Conservation (phyloP, 2,797 vertebrate species). For the Phrynocephalus guinanensis region DNA sequence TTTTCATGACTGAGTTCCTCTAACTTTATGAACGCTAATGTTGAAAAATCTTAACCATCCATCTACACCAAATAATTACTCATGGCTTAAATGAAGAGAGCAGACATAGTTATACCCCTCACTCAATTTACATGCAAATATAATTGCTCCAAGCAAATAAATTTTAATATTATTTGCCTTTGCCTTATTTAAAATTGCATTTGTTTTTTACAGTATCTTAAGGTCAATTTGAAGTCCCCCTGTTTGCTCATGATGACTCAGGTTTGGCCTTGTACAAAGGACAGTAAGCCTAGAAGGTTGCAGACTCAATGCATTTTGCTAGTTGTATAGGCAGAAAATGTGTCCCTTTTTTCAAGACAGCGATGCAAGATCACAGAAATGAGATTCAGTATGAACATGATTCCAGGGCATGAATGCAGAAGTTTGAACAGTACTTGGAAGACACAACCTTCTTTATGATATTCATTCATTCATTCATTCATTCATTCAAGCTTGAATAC, state of each 20-base stretch:
- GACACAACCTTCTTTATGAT: too few species aligned
- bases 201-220: slow-evolving; percentile 37
- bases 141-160: slow-evolving; percentile 30
- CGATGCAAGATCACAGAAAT: too few species aligned
- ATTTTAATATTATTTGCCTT: slow-evolving; percentile 37
- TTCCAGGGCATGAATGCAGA: too few species aligned
- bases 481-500: too few species aligned
- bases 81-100: neutral
- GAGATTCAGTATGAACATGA: too few species aligned
- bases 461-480: too few species aligned
- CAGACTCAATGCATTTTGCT: neutral
- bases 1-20: slow-evolving; percentile 23
- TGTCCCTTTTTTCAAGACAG: neutral
- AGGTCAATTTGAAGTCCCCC: slow-evolving; percentile 39
- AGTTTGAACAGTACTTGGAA: too few species aligned
- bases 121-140: slow-evolving; percentile 19
- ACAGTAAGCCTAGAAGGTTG: neutral
- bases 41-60: neutral
- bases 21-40: slow-evolving; percentile 5
- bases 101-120: neutral
- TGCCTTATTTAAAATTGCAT: slow-evolving; percentile 31
- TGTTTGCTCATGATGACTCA: neutral
- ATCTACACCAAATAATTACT: neutral
- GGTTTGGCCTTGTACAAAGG: neutral
- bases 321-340: neutral